A percentile compares a stretch with the other conserved stretches of the same genome.
Conservation (phyloP, 2,888 invertebrate genomes). For the Spicauda simplicius region DNA sequence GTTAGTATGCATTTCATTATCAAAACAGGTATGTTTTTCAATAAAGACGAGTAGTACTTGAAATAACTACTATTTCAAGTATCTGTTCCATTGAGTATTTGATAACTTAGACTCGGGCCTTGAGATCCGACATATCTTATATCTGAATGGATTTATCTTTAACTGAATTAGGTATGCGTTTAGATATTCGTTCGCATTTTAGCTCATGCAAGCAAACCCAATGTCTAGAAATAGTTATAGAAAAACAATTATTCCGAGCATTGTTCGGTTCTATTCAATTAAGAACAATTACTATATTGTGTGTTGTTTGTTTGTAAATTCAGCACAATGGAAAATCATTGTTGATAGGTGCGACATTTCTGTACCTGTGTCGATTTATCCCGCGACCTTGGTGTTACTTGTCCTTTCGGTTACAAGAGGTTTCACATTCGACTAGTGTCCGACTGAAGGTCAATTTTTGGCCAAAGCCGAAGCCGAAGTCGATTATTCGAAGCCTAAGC, state of each 20-base stretch:
- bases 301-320: conserved; percentile 11
- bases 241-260: conserved; percentile 9
- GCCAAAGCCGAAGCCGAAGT: no score
- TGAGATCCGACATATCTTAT: not conserved
- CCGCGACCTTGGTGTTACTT: not conserved
- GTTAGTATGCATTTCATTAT: no score
- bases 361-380: not conserved
- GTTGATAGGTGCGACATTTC: not conserved
- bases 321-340: conserved; percentile 2
- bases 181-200: not conserved
- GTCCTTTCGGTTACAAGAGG: no score
- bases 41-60: not conserved
- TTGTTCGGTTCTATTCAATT: conserved; percentile 8
- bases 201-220: not conserved
- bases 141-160: not conserved
- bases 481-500: no score
- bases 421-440: no score
- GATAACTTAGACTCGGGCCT: not conserved
- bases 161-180: not conserved
- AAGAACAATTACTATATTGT: not conserved
- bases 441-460: no score
- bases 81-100: not conserved
- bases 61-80: not conserved
- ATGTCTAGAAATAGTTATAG: not conserved
- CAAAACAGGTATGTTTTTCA: not conserved